Base-by-base conservation (phyloP, 2,113 vertebrate species). In the Paradoxurus hermaphroditus region DNA sequence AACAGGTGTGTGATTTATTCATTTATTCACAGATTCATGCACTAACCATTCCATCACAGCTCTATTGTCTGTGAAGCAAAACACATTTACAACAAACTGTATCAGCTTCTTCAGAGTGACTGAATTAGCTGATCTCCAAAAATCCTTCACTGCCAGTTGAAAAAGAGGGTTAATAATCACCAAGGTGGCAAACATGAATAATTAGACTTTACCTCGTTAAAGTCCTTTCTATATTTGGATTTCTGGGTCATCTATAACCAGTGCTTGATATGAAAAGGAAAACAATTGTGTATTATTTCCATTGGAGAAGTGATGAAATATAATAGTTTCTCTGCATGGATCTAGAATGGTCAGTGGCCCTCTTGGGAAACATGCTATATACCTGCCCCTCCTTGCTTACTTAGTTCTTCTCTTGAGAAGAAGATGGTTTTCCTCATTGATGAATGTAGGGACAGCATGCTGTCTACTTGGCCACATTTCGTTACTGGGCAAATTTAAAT, bases 1-100 rank as follows among this genome's bases (percentile, higher is more conserved):
- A 98, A 97, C 97, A 97, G 97, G 97, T 98, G 97, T 97, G 96
- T 95, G 93, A 95, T 95, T 96, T 98, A 97, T 95, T 97, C 92
- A 97, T 97, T 97, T 97, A 97, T 97, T 97, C 94, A 67, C 72
- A 97, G 92, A 90, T 78, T 95, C 90, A 51, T 75, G 89, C 79
- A 91, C 91, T 91, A 94, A 97, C 86, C 90, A 67, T 94, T 96
- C 95, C 79, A 97, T 97, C 91, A 97, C 44, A 49, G 84, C 70
- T 56, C 95, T 96, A 94, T 97, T 97, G 97, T 98, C 83, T 96
- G 84, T 72, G 97, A 95, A 94, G 93, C 94, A 96, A 97, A 96
- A 97, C 70, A 95, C 92, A 53, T 96, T 97, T 92, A 95, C 73
- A 90, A 84, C 79, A 68, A 97, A 94, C 36, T 85, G 19, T 63